Percentiles rank a stretch among this genome's conserved stretches.
These are phyloP conservation scores for Stenotaenia linearis DNA, from an alignment of 2,888 invertebrate genomes.

Conservation along the genomic window DNA sequence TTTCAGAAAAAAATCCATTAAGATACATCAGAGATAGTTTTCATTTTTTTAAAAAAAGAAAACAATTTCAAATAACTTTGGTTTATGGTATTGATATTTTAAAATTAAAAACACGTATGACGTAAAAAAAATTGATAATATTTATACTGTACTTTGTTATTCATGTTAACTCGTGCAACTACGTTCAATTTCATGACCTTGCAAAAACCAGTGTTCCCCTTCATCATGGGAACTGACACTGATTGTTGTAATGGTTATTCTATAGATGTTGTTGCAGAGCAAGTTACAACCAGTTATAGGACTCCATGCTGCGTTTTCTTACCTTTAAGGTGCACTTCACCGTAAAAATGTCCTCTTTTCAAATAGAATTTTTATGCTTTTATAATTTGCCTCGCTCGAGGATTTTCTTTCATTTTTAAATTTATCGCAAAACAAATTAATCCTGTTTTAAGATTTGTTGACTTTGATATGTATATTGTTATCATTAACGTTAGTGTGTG, in stretches of 20 bases:
- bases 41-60: too few relatives aligned
- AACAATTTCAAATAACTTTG: too few relatives aligned
- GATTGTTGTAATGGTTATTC: not conserved
- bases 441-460: not conserved
- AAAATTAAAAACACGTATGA: too few relatives aligned
- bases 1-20: too few relatives aligned
- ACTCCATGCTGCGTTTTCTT: not conserved
- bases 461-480: not conserved
- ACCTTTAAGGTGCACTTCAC: not conserved
- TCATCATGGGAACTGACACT: not conserved
- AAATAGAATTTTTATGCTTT: not conserved
- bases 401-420: not conserved
- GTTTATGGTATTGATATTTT: too few relatives aligned
- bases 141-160: not conserved
- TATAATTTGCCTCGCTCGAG: not conserved
- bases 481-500: not conserved
- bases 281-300: not conserved
- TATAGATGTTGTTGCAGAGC: not conserved
- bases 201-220: not conserved
- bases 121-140: too few relatives aligned
- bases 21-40: too few relatives aligned
- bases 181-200: not conserved
- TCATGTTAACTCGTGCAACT: too few relatives aligned
- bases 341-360: not conserved
- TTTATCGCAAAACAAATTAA: not conserved